These are phyloP conservation scores for Aix galericulata DNA, from an alignment of 2,113 vertebrate genomes.

Conservation along the genomic window DNA sequence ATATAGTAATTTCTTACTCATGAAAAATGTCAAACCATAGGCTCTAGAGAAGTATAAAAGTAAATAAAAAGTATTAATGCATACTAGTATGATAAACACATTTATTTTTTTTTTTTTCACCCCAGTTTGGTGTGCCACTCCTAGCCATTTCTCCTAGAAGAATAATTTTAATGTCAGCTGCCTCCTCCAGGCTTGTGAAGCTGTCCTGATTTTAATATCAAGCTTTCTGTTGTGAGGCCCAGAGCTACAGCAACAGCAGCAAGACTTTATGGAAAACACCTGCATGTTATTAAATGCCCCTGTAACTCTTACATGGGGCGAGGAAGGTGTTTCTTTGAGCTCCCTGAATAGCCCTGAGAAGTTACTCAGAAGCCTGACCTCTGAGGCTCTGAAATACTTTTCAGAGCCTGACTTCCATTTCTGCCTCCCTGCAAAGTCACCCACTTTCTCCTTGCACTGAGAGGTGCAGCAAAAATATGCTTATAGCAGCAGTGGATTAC, in stretches of 20 bases:
- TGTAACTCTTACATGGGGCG: background rate
- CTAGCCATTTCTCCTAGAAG: background rate
- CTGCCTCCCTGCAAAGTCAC: background rate
- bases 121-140: fast-evolving
- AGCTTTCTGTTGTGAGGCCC: background rate
- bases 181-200: background rate
- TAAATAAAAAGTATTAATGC: background rate
- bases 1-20: background rate
- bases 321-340: background rate
- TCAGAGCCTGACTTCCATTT: background rate
- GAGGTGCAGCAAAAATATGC: background rate
- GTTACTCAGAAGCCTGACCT: background rate
- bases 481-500: background rate
- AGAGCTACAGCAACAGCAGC: background rate
- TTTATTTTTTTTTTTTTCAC: background rate
- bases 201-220: background rate
- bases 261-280: background rate
- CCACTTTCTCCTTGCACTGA: background rate
- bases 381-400: background rate
- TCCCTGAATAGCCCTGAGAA: background rate
- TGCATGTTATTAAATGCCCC: background rate
- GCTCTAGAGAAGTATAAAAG: background rate
- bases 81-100: background rate
- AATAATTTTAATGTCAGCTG: background rate
- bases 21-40: background rate